Evolutionary conservation across 2,888 invertebrate species (phyloP).

Genomic region (Asteroscopus sphinx): DNA sequence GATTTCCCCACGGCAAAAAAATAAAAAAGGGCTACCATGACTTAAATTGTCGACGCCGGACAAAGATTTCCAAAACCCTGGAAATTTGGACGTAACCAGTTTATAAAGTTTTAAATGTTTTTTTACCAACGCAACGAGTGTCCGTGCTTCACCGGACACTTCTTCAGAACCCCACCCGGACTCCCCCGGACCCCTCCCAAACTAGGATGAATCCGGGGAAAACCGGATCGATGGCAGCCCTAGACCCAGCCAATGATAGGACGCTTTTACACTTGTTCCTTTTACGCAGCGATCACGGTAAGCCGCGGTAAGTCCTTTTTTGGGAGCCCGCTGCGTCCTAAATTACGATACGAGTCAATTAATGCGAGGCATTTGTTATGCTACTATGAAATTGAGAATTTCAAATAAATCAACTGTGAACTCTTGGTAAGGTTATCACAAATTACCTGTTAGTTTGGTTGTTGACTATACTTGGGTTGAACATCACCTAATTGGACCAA

Average conservation of each 20-base stretch:
- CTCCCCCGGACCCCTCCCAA: too few relatives aligned
- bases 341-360: slow-evolving; percentile 57
- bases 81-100: too few relatives aligned
- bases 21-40: too few relatives aligned
- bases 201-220: too few relatives aligned
- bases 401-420: slow-evolving; percentile 11
- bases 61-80: too few relatives aligned
- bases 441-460: slow-evolving; percentile 2
- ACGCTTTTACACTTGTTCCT: slow-evolving; percentile 61
- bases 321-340: slow-evolving; percentile 50
- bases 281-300: slow-evolving; percentile 44
- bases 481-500: neutral
- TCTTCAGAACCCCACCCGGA: too few relatives aligned
- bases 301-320: slow-evolving; percentile 30
- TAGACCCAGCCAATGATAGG: slow-evolving; percentile 45
- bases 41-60: too few relatives aligned
- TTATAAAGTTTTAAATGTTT: too few relatives aligned
- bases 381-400: slow-evolving; percentile 40
- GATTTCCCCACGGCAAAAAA: too few relatives aligned
- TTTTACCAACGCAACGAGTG: too few relatives aligned
- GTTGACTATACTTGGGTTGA: neutral
- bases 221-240: neutral
- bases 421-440: slow-evolving; percentile 13
- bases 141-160: too few relatives aligned
- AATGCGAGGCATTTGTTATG: slow-evolving; percentile 43